These are phyloP conservation scores for Lepeophtheirus nordmannii DNA, from an alignment of 2,888 invertebrate species.

Conservation along the genomic window DNA sequence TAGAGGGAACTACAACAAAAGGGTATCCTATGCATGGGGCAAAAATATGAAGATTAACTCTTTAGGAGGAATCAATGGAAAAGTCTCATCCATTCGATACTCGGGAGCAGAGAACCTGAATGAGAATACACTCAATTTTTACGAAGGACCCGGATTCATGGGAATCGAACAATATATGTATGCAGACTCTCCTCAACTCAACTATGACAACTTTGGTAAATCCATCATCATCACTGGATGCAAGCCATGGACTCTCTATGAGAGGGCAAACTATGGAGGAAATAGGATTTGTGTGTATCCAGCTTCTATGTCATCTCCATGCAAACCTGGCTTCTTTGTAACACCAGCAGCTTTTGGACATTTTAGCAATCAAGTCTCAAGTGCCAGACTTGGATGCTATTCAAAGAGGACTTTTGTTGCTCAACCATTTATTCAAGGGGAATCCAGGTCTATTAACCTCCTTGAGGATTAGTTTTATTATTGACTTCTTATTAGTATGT, in stretches of 20 bases:
- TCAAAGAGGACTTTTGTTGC: background rate
- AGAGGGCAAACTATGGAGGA: background rate
- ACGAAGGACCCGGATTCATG: background rate
- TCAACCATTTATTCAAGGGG: background rate
- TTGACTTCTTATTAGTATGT: too few species aligned
- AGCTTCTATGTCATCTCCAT: background rate
- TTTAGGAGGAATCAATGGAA: background rate
- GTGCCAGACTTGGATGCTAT: background rate
- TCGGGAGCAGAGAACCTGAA: background rate
- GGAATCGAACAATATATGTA: background rate
- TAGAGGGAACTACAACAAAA: background rate
- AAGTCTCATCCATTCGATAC: background rate
- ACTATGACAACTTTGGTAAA: conserved; percentile 1
- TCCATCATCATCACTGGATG: background rate
- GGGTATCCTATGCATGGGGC: background rate
- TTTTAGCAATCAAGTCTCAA: background rate
- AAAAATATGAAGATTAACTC: background rate
- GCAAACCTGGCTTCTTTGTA: background rate
- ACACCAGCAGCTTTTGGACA: background rate
- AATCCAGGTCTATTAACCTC: background rate
- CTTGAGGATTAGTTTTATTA: too few species aligned
- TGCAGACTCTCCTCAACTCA: background rate
- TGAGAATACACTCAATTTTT: background rate
- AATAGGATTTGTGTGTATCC: background rate
- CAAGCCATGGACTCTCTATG: conserved; percentile 5